Base-by-base conservation (phyloP, 2,888 invertebrate species). In the Uloborus plumipes region DNA sequence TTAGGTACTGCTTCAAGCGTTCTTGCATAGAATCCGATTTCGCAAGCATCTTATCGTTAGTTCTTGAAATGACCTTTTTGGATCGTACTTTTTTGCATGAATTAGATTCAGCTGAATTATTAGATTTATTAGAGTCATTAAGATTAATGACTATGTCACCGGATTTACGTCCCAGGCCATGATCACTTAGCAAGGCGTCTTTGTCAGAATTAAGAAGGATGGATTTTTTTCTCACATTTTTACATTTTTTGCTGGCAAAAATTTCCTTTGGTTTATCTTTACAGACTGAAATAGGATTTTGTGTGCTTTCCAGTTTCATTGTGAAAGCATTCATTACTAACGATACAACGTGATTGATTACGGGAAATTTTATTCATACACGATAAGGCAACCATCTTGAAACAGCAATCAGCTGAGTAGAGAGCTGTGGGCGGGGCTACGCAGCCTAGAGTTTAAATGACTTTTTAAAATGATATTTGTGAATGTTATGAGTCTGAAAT, bases 11-110 rank as follows among this genome's bases (percentile, higher is more conserved):
- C 55, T 85, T 79, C 61, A 85, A 73, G 16, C 79, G 72, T 49
- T 85, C 80, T 22, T 85, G 80, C 53, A 85, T 83, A 67, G 55
- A 79, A 53, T 80, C 73, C 2, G 67, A 72, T 72, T 84, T 82
- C 0, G 77, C 62, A 22, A 77, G 58, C 72, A 78, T 83, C 64
- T 77, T 83, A 64, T 76, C 81, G 67, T 95, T 95, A 39, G 58
- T 22, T 65, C 76, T 65, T 15, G 53, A 18, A 58, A 3, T 18
- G 22, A 26, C 39, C 72, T 81, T 81, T 75, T 75, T 81, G 16
- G 66, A 9, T n/a, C 75, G 71, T 9, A 55, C 20, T 82, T 76
- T 76, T 58, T 82, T 82, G 14, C 58, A 59, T 6, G 22, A 71
- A 65, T 59, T 66, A 22, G 22, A 22, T 51, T 75, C 71, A 22